phyloP scores from a whole-genome alignment of 1,140 invertebrate genomes.

The Ruditapes philippinarum region DNA sequence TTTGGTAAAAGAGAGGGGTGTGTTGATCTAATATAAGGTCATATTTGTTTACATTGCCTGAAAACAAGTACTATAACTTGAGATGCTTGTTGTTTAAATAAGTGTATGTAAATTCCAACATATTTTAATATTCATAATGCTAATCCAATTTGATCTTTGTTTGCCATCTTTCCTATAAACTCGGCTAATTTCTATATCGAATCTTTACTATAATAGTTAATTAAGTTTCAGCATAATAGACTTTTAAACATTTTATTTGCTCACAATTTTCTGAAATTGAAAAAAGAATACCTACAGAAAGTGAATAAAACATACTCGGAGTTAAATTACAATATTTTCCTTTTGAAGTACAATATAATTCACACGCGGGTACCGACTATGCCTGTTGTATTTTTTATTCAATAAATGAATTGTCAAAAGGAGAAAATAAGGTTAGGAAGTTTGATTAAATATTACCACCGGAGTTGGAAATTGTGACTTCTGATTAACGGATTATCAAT shows the following conservation, averaged over 20 bases:
- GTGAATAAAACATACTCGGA: background rate
- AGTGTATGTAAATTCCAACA: too few species aligned
- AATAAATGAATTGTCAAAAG: background rate
- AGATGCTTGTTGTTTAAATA: too few species aligned
- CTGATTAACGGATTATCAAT: too few species aligned
- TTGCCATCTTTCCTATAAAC: background rate
- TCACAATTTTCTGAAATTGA: background rate
- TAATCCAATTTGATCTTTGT: background rate
- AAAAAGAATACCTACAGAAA: background rate
- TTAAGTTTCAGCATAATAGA: background rate
- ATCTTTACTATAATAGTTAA: background rate
- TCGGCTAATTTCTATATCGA: background rate
- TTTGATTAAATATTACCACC: background rate
- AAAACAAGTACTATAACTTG: too few species aligned
- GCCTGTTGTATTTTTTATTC: background rate
- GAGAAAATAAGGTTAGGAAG: background rate
- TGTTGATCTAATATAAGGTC: too few species aligned
- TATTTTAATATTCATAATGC: background rate
- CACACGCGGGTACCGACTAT: background rate
- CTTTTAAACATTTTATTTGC: background rate
- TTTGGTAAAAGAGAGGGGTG: too few species aligned
- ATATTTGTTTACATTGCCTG: too few species aligned
- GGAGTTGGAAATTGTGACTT: too few species aligned
- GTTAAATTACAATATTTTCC: slow-evolving; percentile 11
- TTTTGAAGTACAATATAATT: background rate